Evolutionary conservation across 2,113 vertebrate species (phyloP).

Genomic region (Gobius niger): DNA sequence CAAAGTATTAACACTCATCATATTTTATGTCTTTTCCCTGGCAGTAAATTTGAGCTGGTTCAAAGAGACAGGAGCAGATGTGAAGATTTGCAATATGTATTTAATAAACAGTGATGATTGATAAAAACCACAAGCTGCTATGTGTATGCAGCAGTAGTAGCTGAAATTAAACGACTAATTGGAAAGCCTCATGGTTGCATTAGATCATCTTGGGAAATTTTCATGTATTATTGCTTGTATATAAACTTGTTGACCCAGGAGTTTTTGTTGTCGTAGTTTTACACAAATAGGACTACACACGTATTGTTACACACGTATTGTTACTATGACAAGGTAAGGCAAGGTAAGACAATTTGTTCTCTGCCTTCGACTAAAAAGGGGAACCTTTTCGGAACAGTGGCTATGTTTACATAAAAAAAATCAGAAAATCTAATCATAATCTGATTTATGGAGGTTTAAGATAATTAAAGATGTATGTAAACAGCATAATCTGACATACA

Average conservation of each 20-base stretch:
- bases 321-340: too few species aligned
- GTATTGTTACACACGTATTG: too few species aligned
- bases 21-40: conserved; percentile 15
- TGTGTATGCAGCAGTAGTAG: conserved; percentile 12
- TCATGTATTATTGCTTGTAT: background rate
- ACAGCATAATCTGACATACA: too few species aligned
- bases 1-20: conserved; percentile 33
- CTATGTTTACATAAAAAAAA: too few species aligned
- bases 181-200: conserved; percentile 38
- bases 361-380: too few species aligned
- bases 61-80: conserved; percentile 24
- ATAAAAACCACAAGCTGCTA: conserved; percentile 25
- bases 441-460: too few species aligned
- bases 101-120: conserved; percentile 40
- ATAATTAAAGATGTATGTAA: too few species aligned
- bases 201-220: conserved; percentile 14
- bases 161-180: conserved; percentile 24
- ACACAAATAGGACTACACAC: too few species aligned
- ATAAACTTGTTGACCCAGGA: background rate
- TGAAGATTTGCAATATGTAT: conserved; percentile 43
- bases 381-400: too few species aligned
- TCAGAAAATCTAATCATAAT: too few species aligned
- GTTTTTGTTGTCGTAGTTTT: too few species aligned
- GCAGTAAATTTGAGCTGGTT: conserved; percentile 24
- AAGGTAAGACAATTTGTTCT: too few species aligned